Base-by-base conservation (phyloP, 2,888 invertebrate species). In the Harpagoxenus sublaevis region DNA sequence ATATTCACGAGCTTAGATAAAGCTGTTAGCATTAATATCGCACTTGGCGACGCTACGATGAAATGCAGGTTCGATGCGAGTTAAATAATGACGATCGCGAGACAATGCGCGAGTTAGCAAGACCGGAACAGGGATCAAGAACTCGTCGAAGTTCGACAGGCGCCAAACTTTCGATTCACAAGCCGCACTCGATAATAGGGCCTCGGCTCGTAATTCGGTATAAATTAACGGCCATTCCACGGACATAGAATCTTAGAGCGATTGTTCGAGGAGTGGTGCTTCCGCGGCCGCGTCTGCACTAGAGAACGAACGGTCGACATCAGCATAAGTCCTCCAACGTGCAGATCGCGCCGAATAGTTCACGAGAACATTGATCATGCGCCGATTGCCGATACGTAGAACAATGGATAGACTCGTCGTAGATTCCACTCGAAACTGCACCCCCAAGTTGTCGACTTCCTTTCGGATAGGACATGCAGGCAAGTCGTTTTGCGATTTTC, bases 371-470 rank as follows among this genome's bases (percentile, higher is more conserved):
- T 93, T 91, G 93, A 93, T 93, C 94, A 92, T 91, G 87, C 87
- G 90, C 79, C 88, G 87, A 84, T 89, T 86, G 89, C 82, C 88
- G 88, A 86, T 90, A 87, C 89, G 88, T 89, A 83, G 92, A 93
- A 94, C 94, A 93, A 93, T 93, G 92, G 90, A 92, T 91, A 88
- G 92, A 93, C 92, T 92, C 89, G 91, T 86, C 86, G 79, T 82
- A 91, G 89, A 93, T 94, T 94, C 93, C 92, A 87, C 89, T 89
- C 89, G 90, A 92, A 93, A 93, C 92, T 92, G 91, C 88, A 45
- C 86, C 84, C 84, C 89, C 89, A 89, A 92, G 90, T 91, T 89
- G 87, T 88, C 87, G 89, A 85, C 86, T 88, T 88, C 85, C 86
- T 62, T 57, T 68, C 70, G 42, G 55, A 71, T 77, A 79, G 71